A percentile compares a stretch with the other conserved stretches of the same genome.
Conservation (phyloP, 2,113 vertebrate species). For the Empidonax traillii region DNA sequence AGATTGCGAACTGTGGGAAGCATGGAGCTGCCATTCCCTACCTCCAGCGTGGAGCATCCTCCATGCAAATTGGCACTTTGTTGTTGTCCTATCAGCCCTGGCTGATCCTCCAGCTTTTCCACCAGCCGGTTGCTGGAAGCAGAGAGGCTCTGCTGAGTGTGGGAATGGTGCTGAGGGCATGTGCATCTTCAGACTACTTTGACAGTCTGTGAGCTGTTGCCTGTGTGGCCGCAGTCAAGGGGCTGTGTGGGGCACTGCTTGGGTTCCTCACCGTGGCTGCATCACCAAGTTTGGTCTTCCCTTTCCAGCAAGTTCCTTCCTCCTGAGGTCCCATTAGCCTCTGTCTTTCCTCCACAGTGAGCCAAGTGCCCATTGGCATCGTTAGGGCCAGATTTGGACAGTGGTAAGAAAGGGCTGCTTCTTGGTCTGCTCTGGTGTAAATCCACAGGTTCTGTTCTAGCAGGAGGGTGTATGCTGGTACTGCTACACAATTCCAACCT, state of each 20-base stretch:
- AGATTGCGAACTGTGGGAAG: neutral
- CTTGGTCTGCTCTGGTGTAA: neutral
- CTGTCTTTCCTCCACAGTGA: neutral
- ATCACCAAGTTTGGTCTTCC: rapidly evolving
- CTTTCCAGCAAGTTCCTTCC: neutral
- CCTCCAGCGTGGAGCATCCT: neutral
- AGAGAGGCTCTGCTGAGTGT: neutral
- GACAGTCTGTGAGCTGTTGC: neutral
- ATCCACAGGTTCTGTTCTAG: neutral
- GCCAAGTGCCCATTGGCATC: neutral
- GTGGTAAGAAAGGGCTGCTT: neutral
- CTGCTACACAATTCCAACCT: rapidly evolving
- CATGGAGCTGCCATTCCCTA: rapidly evolving
- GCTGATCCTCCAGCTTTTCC: neutral
- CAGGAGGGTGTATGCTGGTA: neutral
- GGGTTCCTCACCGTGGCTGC: neutral
- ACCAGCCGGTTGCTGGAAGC: neutral
- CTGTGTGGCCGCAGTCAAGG: rapidly evolving
- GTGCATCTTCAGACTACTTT: neutral
- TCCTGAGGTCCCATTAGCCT: neutral
- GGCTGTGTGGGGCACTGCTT: neutral
- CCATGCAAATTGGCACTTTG: neutral
- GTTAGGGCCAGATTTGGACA: neutral
- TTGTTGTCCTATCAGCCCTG: neutral
- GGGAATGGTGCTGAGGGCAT: rapidly evolving